Percentiles rank a stretch among this genome's conserved stretches.
Evolutionary conservation across 2,797 vertebrate species (phyloP).

Genomic region (Hoplostethus mediterraneus): DNA sequence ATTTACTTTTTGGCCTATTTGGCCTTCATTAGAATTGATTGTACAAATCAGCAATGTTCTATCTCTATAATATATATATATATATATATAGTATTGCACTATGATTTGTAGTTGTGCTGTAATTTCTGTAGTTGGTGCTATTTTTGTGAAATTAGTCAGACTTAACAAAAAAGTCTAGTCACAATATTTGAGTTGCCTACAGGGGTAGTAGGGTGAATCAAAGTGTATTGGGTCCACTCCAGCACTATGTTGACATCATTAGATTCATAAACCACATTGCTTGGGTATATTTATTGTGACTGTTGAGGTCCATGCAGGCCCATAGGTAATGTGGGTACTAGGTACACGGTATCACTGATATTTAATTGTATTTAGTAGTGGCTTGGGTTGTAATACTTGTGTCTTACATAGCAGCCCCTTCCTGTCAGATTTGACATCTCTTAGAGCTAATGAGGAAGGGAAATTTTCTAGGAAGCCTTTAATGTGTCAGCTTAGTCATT

Average conservation of each 20-base stretch:
- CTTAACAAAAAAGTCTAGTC: background rate
- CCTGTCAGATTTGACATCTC: constrained; percentile 58
- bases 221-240: constrained; percentile 24
- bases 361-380: constrained; percentile 62
- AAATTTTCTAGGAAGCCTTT: constrained; percentile 51
- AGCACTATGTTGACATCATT: constrained; percentile 58
- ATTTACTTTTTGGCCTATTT: background rate
- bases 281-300: constrained; percentile 64
- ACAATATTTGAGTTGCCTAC: constrained; percentile 21
- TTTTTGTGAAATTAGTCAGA: constrained; percentile 1
- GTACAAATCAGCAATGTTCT: no score
- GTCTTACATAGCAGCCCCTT: constrained; percentile 62
- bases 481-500: constrained; percentile 48
- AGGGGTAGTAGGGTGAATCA: constrained; percentile 24
- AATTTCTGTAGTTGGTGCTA: background rate
- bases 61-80: no score
- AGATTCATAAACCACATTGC: constrained; percentile 66
- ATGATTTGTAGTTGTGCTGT: background rate
- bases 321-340: constrained; percentile 1
- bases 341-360: constrained; percentile 42
- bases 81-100: no score
- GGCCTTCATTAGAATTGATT: background rate
- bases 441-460: constrained; percentile 50
- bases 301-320: constrained; percentile 38
- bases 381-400: constrained; percentile 42